phyloP scores from a whole-genome alignment of 1,140 invertebrate genomes.

The Pseudachorutes palmiensis region DNA sequence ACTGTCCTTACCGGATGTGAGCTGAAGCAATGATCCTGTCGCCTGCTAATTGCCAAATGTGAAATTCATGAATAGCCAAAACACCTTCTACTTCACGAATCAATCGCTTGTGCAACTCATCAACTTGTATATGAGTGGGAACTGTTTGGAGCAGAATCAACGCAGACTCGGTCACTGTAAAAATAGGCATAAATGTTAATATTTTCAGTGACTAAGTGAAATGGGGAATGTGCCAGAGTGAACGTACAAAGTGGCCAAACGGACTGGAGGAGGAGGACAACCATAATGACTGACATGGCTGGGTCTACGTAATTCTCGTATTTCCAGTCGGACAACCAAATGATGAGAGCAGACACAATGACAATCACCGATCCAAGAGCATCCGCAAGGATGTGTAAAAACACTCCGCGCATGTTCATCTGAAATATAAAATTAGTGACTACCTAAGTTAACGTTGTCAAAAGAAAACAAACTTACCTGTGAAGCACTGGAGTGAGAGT shows the following conservation, averaged over 20 bases:
- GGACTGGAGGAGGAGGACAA: constrained; percentile 67
- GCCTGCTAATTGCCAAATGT: constrained; percentile 86
- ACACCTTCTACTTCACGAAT: constrained; percentile 80
- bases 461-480: constrained; percentile 12
- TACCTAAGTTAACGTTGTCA: neutral
- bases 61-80: constrained; percentile 85
- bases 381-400: constrained; percentile 93
- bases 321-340: constrained; percentile 69
- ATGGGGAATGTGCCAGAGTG: constrained; percentile 45
- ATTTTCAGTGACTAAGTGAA: too few relatives aligned
- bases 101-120: constrained; percentile 75
- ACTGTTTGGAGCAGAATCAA: constrained; percentile 48
- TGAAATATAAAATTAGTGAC: constrained; percentile 54
- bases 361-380: constrained; percentile 88
- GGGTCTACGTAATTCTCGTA: constrained; percentile 82
- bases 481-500: constrained; percentile 43
- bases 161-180: constrained; percentile 41
- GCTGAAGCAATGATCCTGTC: constrained; percentile 88
- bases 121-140: constrained; percentile 49
- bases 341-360: constrained; percentile 81
- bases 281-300: constrained; percentile 73
- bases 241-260: constrained; percentile 69
- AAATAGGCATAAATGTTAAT: too few relatives aligned
- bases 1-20: constrained; percentile 61
- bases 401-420: constrained; percentile 97